These are phyloP conservation scores for Drosophila greeni DNA, from an alignment of 2,888 invertebrate genomes.

Conservation along the genomic window DNA sequence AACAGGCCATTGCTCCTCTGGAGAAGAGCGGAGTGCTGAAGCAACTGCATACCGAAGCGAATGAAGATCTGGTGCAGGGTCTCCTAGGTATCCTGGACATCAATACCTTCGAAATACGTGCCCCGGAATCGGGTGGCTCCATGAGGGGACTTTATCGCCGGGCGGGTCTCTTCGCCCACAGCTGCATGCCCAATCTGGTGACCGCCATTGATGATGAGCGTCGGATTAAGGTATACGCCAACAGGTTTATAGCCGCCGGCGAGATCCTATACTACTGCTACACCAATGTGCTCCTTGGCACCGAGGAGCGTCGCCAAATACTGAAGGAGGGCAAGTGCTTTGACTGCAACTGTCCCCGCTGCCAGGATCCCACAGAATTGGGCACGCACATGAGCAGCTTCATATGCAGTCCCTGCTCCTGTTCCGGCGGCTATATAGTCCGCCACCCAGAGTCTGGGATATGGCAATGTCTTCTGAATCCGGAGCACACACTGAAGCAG, in stretches of 20 bases:
- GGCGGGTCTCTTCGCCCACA: slow-evolving; percentile 86
- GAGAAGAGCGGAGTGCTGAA: slow-evolving; percentile 53
- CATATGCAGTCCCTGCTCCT: slow-evolving; percentile 63
- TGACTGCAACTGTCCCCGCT: slow-evolving; percentile 84
- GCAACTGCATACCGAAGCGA: slow-evolving; percentile 70
- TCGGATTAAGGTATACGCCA: slow-evolving; percentile 84
- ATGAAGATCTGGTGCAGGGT: slow-evolving; percentile 81
- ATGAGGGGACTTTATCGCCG: slow-evolving; percentile 86
- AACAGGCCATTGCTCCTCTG: slow-evolving; percentile 78
- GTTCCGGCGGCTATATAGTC: slow-evolving; percentile 53
- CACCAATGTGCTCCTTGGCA: slow-evolving; percentile 85
- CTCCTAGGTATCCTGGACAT: slow-evolving; percentile 87
- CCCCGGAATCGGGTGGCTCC: slow-evolving; percentile 77
- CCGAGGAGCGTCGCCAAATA: slow-evolving; percentile 83
- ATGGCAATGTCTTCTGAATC: slow-evolving; percentile 74
- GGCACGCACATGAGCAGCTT: slow-evolving; percentile 84
- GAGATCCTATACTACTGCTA: slow-evolving; percentile 85
- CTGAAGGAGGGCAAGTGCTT: slow-evolving; percentile 87
- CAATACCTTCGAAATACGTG: slow-evolving; percentile 86
- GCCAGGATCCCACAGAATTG: slow-evolving; percentile 85
- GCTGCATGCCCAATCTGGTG: slow-evolving; percentile 86
- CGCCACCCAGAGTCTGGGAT: slow-evolving; percentile 37
- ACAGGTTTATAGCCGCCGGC: slow-evolving; percentile 82
- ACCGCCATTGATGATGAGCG: slow-evolving; percentile 85
- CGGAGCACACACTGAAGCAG: slow-evolving; percentile 60